Base-by-base conservation (phyloP, 2,113 vertebrate species). In the Cyrtonyx montezumae region DNA sequence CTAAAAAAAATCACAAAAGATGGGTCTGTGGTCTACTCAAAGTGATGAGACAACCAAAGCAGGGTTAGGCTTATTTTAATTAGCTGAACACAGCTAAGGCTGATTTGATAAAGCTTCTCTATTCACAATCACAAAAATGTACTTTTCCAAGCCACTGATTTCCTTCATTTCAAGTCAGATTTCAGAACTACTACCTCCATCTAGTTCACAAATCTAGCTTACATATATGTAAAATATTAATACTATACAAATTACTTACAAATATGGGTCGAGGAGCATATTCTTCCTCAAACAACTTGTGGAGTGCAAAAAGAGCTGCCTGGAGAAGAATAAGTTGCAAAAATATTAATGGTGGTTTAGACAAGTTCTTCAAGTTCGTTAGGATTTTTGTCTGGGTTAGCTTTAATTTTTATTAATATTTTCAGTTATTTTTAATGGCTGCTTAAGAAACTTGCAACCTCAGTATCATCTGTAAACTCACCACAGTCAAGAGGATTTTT, bases 221-320 rank as follows among this genome's bases (percentile, higher is more conserved):
- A 85, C 46, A 9, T 16, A 46, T 21, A 83, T 5, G 34, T n/a
- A 63, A 96, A 77, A 85, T 34, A 79, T 13, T 77, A 65, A 66
- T 40, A 75, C 53, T 25, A 83, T 32, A 80, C 51, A 53, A 53
- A 30, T 53, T 84, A 98, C 99, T 97, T 98, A 99, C 99, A 98
- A 99, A 98, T 95, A 99, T 91, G 20, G 99, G 99, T 92, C 93
- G 98, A 26, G 98, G 97, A 92, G 98, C 84, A 56, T 98, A 98
- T 30, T 95, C 84, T 75, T 98, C 97, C 81, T 99, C 98, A 98
- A 99, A 99, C 84, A 99, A 97, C 19, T 85, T 97, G 81, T 99
- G 98, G 55, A 99, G 98, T 58, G 99, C 99, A 98, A 99, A 99
- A 87, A 99, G 95, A 84, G 99, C 99, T 66, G 99, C 99, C 99